These are phyloP conservation scores for Drosophila neocordata DNA, from an alignment of 1,140 invertebrate species.

Conservation along the genomic window DNA sequence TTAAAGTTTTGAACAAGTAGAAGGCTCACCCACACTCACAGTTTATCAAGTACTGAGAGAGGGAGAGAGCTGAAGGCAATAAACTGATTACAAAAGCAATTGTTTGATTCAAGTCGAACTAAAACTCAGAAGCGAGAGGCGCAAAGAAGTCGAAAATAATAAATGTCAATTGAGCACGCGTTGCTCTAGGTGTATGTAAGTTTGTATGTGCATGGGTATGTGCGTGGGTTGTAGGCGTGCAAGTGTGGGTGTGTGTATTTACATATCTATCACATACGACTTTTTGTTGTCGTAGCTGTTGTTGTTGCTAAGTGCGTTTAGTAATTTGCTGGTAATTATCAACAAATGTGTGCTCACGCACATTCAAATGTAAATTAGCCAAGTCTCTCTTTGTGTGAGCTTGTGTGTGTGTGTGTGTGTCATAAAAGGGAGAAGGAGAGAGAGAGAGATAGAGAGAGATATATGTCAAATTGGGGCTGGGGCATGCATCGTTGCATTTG, in stretches of 20 bases:
- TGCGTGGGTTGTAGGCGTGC: background rate
- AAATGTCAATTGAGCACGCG: slow-evolving; percentile 68
- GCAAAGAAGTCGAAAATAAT: slow-evolving; percentile 54
- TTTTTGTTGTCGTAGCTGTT: slow-evolving; percentile 42
- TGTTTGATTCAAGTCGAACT: slow-evolving; percentile 1
- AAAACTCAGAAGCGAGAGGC: slow-evolving; percentile 3
- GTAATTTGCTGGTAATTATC: slow-evolving; percentile 79
- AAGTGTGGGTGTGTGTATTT: slow-evolving; percentile 12
- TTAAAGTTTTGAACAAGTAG: slow-evolving; percentile 30
- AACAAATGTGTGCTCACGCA: slow-evolving; percentile 67
- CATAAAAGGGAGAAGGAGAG: slow-evolving; percentile 15
- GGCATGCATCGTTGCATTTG: slow-evolving; percentile 11
- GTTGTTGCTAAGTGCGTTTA: slow-evolving; percentile 63
- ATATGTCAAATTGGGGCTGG: slow-evolving; percentile 19
- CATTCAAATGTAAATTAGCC: slow-evolving; percentile 73
- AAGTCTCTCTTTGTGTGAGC: slow-evolving; percentile 10
- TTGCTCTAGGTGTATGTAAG: background rate
- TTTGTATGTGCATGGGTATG: background rate
- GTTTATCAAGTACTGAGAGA: background rate
- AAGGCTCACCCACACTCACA: slow-evolving; percentile 25
- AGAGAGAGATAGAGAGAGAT: slow-evolving; percentile 4
- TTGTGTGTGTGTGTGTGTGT: background rate
- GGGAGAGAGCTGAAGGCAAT: slow-evolving; percentile 37
- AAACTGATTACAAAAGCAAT: slow-evolving; percentile 55
- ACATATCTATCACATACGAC: slow-evolving; percentile 11